Conservation (phyloP, 2,888 invertebrate species). For the Epirrhoe tristata region DNA sequence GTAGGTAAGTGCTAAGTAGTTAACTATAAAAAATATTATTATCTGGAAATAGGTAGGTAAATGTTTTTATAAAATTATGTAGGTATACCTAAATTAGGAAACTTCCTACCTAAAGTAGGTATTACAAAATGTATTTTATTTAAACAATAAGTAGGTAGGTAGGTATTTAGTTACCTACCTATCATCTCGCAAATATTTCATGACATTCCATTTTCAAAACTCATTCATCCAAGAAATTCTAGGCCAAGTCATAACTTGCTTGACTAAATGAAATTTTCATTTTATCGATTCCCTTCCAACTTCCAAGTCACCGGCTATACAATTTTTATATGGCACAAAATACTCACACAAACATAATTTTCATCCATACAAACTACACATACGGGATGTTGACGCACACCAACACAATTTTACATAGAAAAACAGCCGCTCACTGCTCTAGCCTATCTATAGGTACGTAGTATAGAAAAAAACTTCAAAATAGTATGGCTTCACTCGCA, state of each 20-base stretch:
- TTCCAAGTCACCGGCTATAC: constrained; percentile 65
- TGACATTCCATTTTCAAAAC: constrained; percentile 13
- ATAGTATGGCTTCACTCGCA: constrained; percentile 79
- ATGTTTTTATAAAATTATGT: no score
- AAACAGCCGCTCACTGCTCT: constrained; percentile 75
- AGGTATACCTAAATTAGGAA: no score
- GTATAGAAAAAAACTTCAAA: constrained; percentile 82
- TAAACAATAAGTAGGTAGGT: not conserved
- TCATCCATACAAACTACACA: constrained; percentile 71
- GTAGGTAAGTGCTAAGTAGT: no score
- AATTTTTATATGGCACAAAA: constrained; percentile 73
- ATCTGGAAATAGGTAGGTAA: no score
- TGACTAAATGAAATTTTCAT: constrained; percentile 64
- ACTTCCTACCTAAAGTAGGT: no score
- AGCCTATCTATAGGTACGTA: constrained; percentile 70
- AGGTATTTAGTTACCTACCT: not conserved
- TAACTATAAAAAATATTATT: no score
- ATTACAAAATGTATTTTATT: no score
- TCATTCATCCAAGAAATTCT: constrained; percentile 19
- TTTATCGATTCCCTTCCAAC: constrained; percentile 74
- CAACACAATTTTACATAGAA: constrained; percentile 73
- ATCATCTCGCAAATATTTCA: not conserved
- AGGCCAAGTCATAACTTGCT: constrained; percentile 29
- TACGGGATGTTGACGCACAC: constrained; percentile 78
- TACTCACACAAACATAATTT: constrained; percentile 62